A percentile compares a stretch with the other conserved stretches of the same genome.
Conservation (phyloP, 2,113 vertebrate species). For the Orientallactaga bullata region DNA sequence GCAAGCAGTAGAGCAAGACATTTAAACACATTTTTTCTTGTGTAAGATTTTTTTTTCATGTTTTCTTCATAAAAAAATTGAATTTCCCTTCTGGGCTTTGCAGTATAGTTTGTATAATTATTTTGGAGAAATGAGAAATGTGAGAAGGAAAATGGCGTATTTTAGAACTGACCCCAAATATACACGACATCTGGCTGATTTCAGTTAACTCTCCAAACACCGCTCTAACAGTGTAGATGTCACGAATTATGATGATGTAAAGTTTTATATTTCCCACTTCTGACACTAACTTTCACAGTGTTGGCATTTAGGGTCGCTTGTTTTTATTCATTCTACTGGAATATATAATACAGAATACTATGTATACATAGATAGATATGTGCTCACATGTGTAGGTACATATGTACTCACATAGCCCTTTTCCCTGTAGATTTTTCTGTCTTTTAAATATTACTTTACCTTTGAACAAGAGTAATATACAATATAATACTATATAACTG, state of each 20-base stretch:
- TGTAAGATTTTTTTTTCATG: conserved; percentile 74
- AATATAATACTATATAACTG: background rate
- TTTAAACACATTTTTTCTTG: conserved; percentile 75
- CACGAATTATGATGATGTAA: conserved; percentile 29
- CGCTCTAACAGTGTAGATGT: conserved; percentile 50
- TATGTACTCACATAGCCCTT: background rate
- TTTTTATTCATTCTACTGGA: conserved; percentile 39
- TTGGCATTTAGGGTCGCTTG: conserved; percentile 28
- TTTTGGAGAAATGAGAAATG: conserved; percentile 83
- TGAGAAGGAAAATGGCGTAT: conserved; percentile 77
- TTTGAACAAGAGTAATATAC: background rate
- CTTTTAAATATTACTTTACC: conserved; percentile 40
- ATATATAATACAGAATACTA: too few relatives aligned
- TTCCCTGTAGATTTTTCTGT: background rate
- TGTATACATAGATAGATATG: background rate
- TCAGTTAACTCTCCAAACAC: conserved; percentile 74
- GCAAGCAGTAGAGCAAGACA: conserved; percentile 70
- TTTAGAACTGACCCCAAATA: conserved; percentile 68
- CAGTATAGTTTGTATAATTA: conserved; percentile 80
- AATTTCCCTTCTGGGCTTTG: conserved; percentile 84
- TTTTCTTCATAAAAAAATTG: conserved; percentile 80
- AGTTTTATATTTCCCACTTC: conserved; percentile 52
- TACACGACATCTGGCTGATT: conserved; percentile 70
- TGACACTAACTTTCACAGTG: conserved; percentile 62
- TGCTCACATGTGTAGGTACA: background rate